Evolutionary conservation across 1,140 invertebrate species (phyloP).

Genomic region (Zaprionus camerounensis): DNA sequence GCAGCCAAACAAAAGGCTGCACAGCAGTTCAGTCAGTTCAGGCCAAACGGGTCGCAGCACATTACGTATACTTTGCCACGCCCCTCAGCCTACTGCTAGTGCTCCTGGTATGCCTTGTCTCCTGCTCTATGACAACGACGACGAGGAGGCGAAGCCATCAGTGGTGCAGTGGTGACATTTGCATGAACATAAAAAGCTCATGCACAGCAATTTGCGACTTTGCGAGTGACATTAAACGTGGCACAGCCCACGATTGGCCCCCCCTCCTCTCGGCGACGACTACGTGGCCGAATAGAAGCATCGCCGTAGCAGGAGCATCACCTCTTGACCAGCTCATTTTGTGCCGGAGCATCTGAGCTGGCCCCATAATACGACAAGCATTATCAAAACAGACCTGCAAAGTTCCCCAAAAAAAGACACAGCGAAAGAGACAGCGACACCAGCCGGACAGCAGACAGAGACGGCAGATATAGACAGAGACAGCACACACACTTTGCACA

Average conservation of each 20-base stretch:
- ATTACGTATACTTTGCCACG: conserved; percentile 6
- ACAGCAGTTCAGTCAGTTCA: neutral
- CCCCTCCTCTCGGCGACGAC: neutral
- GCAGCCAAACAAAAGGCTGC: conserved; percentile 75
- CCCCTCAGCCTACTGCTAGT: neutral
- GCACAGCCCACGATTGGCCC: conserved; percentile 36
- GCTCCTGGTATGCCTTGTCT: neutral
- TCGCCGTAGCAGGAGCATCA: conserved; percentile 6
- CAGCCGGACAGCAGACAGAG: neutral
- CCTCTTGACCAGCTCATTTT: conserved; percentile 43
- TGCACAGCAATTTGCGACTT: conserved; percentile 83
- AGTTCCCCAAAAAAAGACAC: conserved; percentile 6
- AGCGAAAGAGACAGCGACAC: conserved; percentile 1
- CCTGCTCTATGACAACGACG: neutral
- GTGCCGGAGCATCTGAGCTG: conserved; percentile 40
- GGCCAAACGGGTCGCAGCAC: conserved; percentile 1
- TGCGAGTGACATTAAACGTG: conserved; percentile 82
- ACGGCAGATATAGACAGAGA: neutral
- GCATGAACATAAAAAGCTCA: conserved; percentile 83
- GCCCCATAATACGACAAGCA: conserved; percentile 3
- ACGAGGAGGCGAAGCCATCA: conserved; percentile 56
- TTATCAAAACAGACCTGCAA: conserved; percentile 3
- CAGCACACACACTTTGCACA: conserved; percentile 59
- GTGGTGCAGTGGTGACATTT: conserved; percentile 79
- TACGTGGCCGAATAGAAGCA: conserved; percentile 2